Percentiles rank a stretch among this genome's conserved stretches.
These are phyloP conservation scores for Hylaeus anthracinus DNA, from an alignment of 1,140 invertebrate species.

Conservation along the genomic window DNA sequence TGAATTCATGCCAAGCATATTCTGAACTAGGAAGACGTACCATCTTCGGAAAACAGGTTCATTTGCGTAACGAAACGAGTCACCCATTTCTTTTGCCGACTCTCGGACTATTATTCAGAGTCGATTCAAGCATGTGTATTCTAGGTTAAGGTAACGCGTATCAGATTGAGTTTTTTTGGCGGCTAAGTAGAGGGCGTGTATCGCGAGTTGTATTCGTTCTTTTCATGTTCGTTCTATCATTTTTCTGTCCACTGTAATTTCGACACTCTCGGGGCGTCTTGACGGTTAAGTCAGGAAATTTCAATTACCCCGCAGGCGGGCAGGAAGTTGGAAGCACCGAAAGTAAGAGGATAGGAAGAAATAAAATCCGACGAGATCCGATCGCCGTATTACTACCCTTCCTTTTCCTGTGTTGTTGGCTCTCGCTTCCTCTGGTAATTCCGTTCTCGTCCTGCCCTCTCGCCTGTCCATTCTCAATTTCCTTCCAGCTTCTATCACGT, in stretches of 20 bases:
- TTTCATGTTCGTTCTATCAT: not conserved
- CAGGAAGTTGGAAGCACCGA: slow-evolving; percentile 24
- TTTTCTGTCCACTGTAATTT: not conserved
- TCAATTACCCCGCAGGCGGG: slow-evolving; percentile 20
- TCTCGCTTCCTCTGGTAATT: slow-evolving; percentile 1
- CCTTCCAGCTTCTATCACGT: not conserved
- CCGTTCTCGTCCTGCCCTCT: not conserved
- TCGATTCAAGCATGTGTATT: no score
- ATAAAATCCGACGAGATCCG: slow-evolving; percentile 43
- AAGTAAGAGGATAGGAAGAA: slow-evolving; percentile 38
- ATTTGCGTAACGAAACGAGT: no score
- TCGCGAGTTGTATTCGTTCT: not conserved
- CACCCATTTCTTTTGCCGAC: no score
- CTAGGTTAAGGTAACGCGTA: no score
- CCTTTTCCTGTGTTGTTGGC: slow-evolving; percentile 20
- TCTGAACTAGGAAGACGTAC: no score
- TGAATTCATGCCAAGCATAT: no score
- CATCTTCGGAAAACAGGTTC: no score
- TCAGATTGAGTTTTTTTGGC: no score
- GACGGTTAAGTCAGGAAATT: slow-evolving; percentile 30
- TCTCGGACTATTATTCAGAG: no score
- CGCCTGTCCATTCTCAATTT: slow-evolving; percentile 4
- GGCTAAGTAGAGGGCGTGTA: not conserved
- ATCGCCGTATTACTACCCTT: slow-evolving; percentile 6
- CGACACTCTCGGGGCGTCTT: no score